Base-by-base conservation (phyloP, 2,888 invertebrate species). In the Drosophila neotestacea region DNA sequence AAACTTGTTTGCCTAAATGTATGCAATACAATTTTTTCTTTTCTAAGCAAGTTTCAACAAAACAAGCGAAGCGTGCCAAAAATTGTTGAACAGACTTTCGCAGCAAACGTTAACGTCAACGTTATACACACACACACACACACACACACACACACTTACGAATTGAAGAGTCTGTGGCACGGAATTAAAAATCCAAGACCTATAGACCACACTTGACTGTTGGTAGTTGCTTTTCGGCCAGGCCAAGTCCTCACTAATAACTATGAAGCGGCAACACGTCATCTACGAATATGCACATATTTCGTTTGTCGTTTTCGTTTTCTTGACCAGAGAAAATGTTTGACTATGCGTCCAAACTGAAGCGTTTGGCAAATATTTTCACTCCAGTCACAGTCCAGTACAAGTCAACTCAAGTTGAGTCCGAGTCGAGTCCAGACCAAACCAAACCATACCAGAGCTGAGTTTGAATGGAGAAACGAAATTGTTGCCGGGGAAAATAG, bases 321-420 rank as follows among this genome's bases (percentile, higher is more conserved):
- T 59, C 77, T 73, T 66, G 73, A 67, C 77, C 70, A 70, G 58
- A 66, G 68, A 79, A 85, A 79, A 74, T 83, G 82, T 84, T 83
- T 86, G 82, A 74, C 85, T 87, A 67, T 72, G 74, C 77, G 87
- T 85, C 83, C 76, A 70, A 85, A 78, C 65, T 83, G 83, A 85
- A 84, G 84, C 71, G 78, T 71, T 84, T 73, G 71, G 88, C 63
- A 84, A 84, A 84, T 88, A 85, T 85, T 85, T 88, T 46, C 41
- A 47, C 16, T 41, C 22, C 36, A 44, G 38, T 10, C 48, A 0
- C 22, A 16, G 47, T 16, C 7, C 13, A 22, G 22, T 22, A 22
- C 22, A 22, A 22, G 30, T 6, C 30, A 7, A 5, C 30, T 6
- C 32, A 10, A 7, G 6, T 27, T 27, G n/a, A 10, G 13, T 27